phyloP scores from a whole-genome alignment of 2,888 invertebrate species.

The Barypeithes pellucidus region DNA sequence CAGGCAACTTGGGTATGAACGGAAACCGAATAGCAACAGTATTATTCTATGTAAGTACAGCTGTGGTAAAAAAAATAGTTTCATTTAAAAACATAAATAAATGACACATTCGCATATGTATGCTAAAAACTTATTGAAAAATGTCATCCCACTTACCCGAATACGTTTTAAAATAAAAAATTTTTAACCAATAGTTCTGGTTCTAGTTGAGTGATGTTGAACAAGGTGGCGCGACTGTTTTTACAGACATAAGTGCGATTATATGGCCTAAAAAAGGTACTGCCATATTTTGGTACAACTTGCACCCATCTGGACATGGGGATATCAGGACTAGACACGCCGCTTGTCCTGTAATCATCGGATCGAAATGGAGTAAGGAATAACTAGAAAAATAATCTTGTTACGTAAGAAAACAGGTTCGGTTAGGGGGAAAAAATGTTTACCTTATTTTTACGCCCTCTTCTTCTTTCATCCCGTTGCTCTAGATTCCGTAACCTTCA shows the following conservation, averaged over 20 bases:
- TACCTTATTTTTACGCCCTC: no score
- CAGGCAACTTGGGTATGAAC: no score
- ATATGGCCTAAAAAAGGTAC: slow-evolving; percentile 93
- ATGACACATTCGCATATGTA: no score
- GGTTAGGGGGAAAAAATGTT: no score
- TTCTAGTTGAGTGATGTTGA: slow-evolving; percentile 95
- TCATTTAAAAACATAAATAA: no score
- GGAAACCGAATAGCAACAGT: slow-evolving; percentile 2
- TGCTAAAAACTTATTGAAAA: no score
- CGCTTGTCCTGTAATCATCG: slow-evolving; percentile 96
- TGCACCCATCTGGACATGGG: slow-evolving; percentile 93
- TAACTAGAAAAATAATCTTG: no score
- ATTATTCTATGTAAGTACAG: neutral
- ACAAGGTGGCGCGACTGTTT: slow-evolving; percentile 98
- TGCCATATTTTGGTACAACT: slow-evolving; percentile 96
- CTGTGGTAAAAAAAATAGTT: neutral
- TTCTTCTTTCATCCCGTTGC: no score
- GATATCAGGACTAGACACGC: slow-evolving; percentile 94
- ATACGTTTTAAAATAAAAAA: no score
- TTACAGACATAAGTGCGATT: slow-evolving; percentile 90
- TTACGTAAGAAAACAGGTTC: no score
- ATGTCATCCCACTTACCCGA: no score
- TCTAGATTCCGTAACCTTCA: no score
- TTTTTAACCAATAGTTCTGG: slow-evolving; percentile 2
- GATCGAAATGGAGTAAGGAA: slow-evolving; percentile 95